Evolutionary conservation across 2,113 vertebrate species (phyloP), one percentile per base, ranked within the genome.

Genomic region (Tetraodon nigroviridis): DNA sequence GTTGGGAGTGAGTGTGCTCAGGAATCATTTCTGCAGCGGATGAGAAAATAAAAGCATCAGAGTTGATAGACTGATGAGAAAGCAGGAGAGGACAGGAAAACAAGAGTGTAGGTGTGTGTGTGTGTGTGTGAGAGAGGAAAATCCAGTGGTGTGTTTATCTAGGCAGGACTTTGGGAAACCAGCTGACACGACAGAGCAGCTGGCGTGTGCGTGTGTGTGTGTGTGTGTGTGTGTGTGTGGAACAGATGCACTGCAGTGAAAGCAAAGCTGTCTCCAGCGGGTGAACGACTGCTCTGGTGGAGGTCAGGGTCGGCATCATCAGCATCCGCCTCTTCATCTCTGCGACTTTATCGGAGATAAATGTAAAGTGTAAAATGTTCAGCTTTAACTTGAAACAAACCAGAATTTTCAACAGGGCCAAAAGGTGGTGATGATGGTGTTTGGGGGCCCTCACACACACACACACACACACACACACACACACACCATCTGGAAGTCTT

Each of bases 401-500:
- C 22, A 46, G 64, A 22, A 51, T 32, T 46, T 55, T 42, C 0
- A 1, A 41, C 58, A 64, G 37, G 61, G 41, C 40, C 71, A 60
- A 49, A 21, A 70, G 60, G 59, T 66, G 19, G 44, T 4, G 18
- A 53, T 45, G 47, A 53, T 4, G 18, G 56, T 45, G 47, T 53
- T 40, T n/a, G 51, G 50, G 40, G 32, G 58, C 48, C 58, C 24
- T 60, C 50, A 24, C 41, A 16, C 27, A n/a, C 6, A 22, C 51
- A 4, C 51, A 24, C 51, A 4, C 51, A 24, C 50, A 24, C 41
- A 16, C 27, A n/a, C 6, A 22, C 51, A 4, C 51, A 24, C n/a
- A n/a, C 40, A 3, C 74, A 51, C 74, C 83, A 82, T 81, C 76
- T 85, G 86, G 57, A 55, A 66, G 8, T 5, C 54, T 83, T 80